Evolutionary conservation across 2,888 invertebrate species (phyloP).

Genomic region (Gasteruption jaculator): DNA sequence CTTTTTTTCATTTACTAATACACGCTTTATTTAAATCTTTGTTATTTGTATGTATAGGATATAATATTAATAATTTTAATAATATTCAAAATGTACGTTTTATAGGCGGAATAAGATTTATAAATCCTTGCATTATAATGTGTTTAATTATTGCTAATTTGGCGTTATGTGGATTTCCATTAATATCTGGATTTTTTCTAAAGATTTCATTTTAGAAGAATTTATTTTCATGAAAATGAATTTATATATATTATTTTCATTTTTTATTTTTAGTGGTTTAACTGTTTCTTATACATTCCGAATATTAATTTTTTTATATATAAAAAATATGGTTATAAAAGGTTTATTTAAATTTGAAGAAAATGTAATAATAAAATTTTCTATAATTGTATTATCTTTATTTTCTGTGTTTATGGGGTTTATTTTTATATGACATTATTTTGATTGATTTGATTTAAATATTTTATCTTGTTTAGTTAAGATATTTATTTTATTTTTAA

Average conservation of each 20-base stretch:
- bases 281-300: constrained; percentile 33
- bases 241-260: constrained; percentile 27
- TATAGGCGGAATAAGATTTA: constrained; percentile 54
- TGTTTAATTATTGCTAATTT: constrained; percentile 60
- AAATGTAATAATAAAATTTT: constrained; percentile 21
- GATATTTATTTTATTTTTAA: constrained; percentile 15
- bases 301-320: constrained; percentile 25
- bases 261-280: constrained; percentile 25
- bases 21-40: constrained; percentile 75
- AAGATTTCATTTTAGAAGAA: constrained; percentile 49
- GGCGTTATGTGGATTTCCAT: constrained; percentile 62
- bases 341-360: constrained; percentile 12
- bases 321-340: constrained; percentile 11
- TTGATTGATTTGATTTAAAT: constrained; percentile 15
- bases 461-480: constrained; percentile 16
- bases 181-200: constrained; percentile 62
- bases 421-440: constrained; percentile 21
- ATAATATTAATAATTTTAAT: constrained; percentile 63
- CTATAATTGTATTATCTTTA: constrained; percentile 26
- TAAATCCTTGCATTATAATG: constrained; percentile 55
- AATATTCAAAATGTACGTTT: constrained; percentile 67
- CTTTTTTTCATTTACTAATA: no score
- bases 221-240: constrained; percentile 32
- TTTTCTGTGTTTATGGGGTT: constrained; percentile 21
- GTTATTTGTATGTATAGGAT: constrained; percentile 69